These are phyloP conservation scores for Atta cephalotes DNA, from an alignment of 1,140 invertebrate genomes.

Conservation along the genomic window DNA sequence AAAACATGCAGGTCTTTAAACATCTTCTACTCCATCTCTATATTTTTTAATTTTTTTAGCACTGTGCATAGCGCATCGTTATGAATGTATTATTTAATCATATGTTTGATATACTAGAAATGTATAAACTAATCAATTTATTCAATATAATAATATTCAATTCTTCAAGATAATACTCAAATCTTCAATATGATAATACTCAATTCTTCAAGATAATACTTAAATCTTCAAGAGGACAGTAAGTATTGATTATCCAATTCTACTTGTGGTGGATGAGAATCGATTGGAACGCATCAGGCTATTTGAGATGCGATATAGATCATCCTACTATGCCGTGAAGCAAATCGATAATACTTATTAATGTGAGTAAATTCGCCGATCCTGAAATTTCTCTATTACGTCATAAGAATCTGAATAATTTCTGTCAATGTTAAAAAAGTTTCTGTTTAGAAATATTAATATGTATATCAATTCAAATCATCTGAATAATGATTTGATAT, in stretches of 20 bases:
- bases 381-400: constrained; percentile 25
- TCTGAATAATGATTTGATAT: neutral
- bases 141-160: neutral
- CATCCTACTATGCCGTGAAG: constrained; percentile 29
- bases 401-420: constrained; percentile 24
- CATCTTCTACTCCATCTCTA: neutral
- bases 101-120: neutral
- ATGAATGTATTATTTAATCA: neutral
- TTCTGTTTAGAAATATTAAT: neutral
- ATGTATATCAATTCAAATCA: neutral
- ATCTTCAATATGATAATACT: neutral
- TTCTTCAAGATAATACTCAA: neutral
- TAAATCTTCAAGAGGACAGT: neutral
- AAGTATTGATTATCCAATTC: constrained; percentile 24
- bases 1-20: neutral
- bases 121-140: neutral
- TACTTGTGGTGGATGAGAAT: constrained; percentile 39
- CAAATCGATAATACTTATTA: constrained; percentile 32
- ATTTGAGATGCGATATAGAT: constrained; percentile 55
- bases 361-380: constrained; percentile 55
- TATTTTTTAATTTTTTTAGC: constrained; percentile 1
- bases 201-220: neutral
- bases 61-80: neutral
- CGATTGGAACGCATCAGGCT: constrained; percentile 28
- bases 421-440: constrained; percentile 13